phyloP scores from a whole-genome alignment of 2,113 vertebrate genomes.

The Charina bottae region DNA sequence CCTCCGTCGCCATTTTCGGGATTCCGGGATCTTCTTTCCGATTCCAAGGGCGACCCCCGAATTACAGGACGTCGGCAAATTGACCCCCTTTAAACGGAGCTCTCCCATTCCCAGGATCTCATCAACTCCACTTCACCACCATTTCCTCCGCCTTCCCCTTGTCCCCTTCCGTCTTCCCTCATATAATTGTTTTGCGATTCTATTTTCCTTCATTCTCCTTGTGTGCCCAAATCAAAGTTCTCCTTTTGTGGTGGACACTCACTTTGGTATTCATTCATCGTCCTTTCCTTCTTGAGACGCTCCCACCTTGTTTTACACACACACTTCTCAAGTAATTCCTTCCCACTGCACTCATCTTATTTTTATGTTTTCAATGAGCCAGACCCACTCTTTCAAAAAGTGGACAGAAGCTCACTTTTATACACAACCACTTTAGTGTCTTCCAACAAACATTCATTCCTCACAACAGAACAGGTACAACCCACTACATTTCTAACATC shows the following conservation, averaged over 20 bases:
- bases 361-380: background rate
- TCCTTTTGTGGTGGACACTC: background rate
- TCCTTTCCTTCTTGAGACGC: background rate
- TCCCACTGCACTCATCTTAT: background rate
- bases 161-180: background rate
- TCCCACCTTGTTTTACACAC: background rate
- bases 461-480: too few species aligned
- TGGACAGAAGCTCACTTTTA: too few species aligned
- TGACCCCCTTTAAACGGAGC: too few species aligned
- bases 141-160: background rate
- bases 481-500: too few species aligned
- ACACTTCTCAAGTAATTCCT: background rate
- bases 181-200: background rate
- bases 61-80: too few species aligned
- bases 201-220: background rate
- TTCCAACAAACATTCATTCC: too few species aligned
- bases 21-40: too few species aligned
- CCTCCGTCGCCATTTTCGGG: too few species aligned
- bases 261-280: fast-evolving
- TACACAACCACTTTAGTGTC: too few species aligned
- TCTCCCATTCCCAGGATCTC: too few species aligned
- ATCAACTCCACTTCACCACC: background rate
- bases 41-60: too few species aligned
- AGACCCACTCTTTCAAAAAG: too few species aligned
- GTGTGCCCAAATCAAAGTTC: background rate